These are phyloP conservation scores for Amazona finschi DNA, from an alignment of 2,797 vertebrate species.

Conservation along the genomic window DNA sequence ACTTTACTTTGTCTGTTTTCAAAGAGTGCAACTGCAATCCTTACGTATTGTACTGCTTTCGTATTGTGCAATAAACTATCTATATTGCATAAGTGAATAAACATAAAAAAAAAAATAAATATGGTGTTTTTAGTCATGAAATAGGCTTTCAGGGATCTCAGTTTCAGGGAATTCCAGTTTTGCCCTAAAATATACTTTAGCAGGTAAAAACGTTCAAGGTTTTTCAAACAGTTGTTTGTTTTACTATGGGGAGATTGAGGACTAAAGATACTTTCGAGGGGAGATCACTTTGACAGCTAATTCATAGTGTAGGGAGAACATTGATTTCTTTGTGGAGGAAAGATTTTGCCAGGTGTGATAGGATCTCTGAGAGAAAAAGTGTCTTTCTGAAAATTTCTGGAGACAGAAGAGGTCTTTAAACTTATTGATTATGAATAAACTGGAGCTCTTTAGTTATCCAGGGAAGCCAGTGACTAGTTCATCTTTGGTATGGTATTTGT, in stretches of 20 bases:
- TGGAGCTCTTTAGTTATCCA: background rate
- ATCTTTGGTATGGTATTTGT: background rate
- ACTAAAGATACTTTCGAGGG: background rate
- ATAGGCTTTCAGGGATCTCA: background rate
- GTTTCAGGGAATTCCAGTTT: background rate
- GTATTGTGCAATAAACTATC: background rate
- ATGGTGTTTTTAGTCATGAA: background rate
- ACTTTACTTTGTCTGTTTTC: background rate
- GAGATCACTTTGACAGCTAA: background rate
- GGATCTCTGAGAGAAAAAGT: background rate
- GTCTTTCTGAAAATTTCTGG: background rate
- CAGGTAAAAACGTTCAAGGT: background rate
- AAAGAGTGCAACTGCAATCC: background rate
- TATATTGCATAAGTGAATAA: background rate
- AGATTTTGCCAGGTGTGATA: background rate
- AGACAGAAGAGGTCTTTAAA: background rate
- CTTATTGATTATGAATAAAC: background rate
- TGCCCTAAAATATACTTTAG: background rate
- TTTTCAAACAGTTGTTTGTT: background rate
- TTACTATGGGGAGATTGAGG: background rate
- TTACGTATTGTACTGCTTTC: background rate
- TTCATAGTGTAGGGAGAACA: background rate
- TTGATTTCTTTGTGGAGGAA: background rate
- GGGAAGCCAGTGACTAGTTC: background rate
- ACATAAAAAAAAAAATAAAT: background rate